phyloP scores from a whole-genome alignment of 1,140 invertebrate species.

The Venturia canescens region DNA sequence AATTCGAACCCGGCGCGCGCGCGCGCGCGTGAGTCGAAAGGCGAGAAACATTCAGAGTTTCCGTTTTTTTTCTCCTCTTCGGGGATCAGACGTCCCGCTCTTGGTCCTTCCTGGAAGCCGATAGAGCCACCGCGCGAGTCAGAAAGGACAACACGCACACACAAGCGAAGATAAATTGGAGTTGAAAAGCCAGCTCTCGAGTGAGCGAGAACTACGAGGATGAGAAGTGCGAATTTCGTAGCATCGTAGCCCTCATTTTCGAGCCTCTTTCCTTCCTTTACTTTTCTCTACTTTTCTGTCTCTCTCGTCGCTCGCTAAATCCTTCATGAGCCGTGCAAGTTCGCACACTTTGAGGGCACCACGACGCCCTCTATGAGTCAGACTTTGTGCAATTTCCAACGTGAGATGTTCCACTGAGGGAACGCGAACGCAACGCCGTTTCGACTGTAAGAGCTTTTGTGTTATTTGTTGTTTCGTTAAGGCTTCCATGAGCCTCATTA shows the following conservation, averaged over 20 bases:
- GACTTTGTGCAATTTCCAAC: too few relatives aligned
- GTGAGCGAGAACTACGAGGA: background rate
- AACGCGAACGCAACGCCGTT: too few relatives aligned
- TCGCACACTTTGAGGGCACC: too few relatives aligned
- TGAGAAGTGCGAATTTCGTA: conserved; percentile 18
- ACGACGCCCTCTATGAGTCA: too few relatives aligned
- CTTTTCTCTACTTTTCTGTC: too few relatives aligned
- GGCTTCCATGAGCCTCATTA: too few relatives aligned
- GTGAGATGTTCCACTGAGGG: too few relatives aligned
- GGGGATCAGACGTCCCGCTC: background rate
- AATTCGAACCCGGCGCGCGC: background rate
- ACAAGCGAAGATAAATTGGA: conserved; percentile 8
- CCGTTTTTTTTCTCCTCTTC: conserved; percentile 8
- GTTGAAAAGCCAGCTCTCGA: conserved; percentile 10
- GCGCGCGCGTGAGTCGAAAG: background rate
- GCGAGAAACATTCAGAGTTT: background rate
- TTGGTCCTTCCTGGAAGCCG: conserved; percentile 13
- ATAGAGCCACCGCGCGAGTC: background rate
- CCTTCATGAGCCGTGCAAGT: too few relatives aligned
- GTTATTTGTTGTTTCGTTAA: too few relatives aligned
- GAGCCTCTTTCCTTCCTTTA: background rate
- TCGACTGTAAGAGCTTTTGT: too few relatives aligned
- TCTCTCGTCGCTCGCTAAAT: background rate
- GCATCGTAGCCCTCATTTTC: background rate
- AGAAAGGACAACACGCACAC: conserved; percentile 14